Evolutionary conservation across 2,113 vertebrate species (phyloP), one percentile per base, ranked within the genome.

Genomic region (Rhombomys opimus): DNA sequence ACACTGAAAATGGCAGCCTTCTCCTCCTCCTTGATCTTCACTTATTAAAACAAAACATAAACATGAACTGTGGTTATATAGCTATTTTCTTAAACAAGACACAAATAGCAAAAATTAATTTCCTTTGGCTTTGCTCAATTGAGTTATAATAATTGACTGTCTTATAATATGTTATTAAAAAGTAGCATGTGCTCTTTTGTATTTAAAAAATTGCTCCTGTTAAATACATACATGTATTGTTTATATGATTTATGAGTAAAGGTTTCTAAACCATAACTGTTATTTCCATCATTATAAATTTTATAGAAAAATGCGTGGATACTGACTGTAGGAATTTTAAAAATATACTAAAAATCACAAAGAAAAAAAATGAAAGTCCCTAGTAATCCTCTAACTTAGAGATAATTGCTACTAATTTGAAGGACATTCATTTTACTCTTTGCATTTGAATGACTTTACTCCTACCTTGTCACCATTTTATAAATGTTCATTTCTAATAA

Each of bases 351-450:
- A 89, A 96, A 92, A 78, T 32, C 27, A 76, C 65, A 90, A 80
- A 67, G 54, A 93, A 96, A 59, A 92, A 46, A 95, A 96, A 91
- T 50, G 81, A 57, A 93, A 93, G 52, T 87, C 8, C n/a, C 41
- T 38, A 25, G 63, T 82, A 90, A 89, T 82, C 12, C 41, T 84
- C 76, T 72, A 89, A 68, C 14, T 46, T n/a, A 54, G 27, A 89
- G 52, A 77, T 76, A 63, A 73, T 78, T 93, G 63, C 22, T 46
- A 27, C 41, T 96, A 95, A 90, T 87, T 75, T 89, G 12, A 5
- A 13, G 4, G 3, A 14, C 27, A 93, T 95, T 93, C 59, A 35
- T 91, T 96, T 35, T 20, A 90, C 73, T 75, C 3, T 46, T 41
- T 65, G 20, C 7, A 78, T 87, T 38, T 84, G 32, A 84, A 23